Evolutionary conservation across 64 coral and sea anemone species (phyloP).

Genomic region (Montipora sp.): DNA sequence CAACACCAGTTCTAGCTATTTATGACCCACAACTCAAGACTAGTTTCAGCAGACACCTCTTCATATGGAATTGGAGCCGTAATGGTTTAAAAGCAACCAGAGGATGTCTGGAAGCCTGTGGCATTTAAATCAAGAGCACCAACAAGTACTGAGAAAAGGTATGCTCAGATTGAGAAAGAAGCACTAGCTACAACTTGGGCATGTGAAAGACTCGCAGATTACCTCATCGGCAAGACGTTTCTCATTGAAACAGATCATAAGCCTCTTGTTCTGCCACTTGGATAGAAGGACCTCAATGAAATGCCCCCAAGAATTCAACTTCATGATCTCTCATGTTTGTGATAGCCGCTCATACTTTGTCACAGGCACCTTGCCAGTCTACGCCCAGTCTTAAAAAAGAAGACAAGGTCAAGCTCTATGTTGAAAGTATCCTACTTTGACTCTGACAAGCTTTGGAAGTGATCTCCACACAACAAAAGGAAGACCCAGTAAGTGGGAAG

Average conservation of each 20-base stretch:
- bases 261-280: conserved; percentile 6
- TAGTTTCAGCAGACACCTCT: background rate
- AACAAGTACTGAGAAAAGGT: too few relatives aligned
- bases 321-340: background rate
- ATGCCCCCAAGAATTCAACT: background rate
- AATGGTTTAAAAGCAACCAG: background rate
- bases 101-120: conserved; percentile 16
- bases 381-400: too few relatives aligned
- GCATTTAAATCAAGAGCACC: conserved; percentile 17
- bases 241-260: conserved; percentile 30
- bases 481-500: too few relatives aligned
- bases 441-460: too few relatives aligned
- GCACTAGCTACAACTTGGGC: too few relatives aligned
- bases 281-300: background rate
- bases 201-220: background rate
- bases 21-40: conserved; percentile 15
- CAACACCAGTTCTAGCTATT: too few relatives aligned
- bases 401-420: too few relatives aligned
- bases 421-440: too few relatives aligned
- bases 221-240: conserved; percentile 44
- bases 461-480: too few relatives aligned
- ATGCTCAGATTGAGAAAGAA: background rate
- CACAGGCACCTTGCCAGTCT: too few relatives aligned
- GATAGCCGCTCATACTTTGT: too few relatives aligned
- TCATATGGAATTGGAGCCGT: too few relatives aligned